Percentiles rank a stretch among this genome's conserved stretches.
phyloP scores from a whole-genome alignment of 2,888 invertebrate genomes.

The Heterodera filipjevi region DNA sequence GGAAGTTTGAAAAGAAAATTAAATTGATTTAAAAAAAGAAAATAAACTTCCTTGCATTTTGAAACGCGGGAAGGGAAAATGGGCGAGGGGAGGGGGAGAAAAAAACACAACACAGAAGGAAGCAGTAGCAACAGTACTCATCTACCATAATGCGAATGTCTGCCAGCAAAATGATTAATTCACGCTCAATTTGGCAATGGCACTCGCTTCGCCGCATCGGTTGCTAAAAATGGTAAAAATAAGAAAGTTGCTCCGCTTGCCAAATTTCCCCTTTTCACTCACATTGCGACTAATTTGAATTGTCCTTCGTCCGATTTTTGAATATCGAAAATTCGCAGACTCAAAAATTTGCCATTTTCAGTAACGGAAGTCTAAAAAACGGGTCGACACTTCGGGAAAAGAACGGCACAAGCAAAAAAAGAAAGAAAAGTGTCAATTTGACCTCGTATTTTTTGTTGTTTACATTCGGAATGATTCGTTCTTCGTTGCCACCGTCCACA shows the following conservation, averaged over 20 bases:
- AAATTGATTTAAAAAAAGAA: neutral
- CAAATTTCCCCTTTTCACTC: neutral
- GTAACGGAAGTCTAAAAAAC: slow-evolving; percentile 4
- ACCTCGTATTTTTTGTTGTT: slow-evolving; percentile 26
- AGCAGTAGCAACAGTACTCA: neutral
- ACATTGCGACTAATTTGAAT: slow-evolving; percentile 27
- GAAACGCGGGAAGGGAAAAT: neutral
- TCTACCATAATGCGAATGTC: too few species aligned
- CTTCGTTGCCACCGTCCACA: slow-evolving; percentile 1
- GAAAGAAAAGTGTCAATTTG: neutral
- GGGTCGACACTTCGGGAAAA: neutral
- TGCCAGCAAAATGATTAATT: too few species aligned
- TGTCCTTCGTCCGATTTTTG: slow-evolving; percentile 17
- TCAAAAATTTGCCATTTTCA: slow-evolving; percentile 24
- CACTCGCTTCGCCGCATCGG: slow-evolving; percentile 27
- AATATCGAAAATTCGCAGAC: slow-evolving; percentile 23
- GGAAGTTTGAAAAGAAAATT: neutral
- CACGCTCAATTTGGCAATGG: neutral
- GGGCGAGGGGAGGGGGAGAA: neutral
- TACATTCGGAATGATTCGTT: slow-evolving; percentile 25
- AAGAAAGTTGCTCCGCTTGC: neutral
- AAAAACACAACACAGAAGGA: neutral
- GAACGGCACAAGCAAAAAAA: neutral
- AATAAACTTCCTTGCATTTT: neutral
- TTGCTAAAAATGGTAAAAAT: slow-evolving; percentile 9